A percentile compares a stretch with the other conserved stretches of the same genome.
Evolutionary conservation across 1,140 invertebrate species (phyloP).

Genomic region (Drosophila kikkawai): DNA sequence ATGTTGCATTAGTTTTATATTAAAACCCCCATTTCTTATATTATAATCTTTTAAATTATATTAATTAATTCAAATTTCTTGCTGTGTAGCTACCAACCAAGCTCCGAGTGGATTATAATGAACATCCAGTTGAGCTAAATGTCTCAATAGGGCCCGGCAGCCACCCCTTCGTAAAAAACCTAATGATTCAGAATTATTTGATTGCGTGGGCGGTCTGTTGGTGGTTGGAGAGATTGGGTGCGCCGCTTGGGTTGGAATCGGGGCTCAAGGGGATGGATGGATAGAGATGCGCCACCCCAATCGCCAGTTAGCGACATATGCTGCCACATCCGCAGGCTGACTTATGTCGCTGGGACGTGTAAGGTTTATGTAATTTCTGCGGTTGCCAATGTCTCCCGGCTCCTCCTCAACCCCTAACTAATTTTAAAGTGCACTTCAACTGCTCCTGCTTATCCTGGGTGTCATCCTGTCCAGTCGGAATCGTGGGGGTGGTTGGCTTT

Average conservation of each 20-base stretch:
- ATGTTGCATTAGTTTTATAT: too few relatives aligned
- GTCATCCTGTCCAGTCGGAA: background rate
- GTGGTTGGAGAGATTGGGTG: constrained; percentile 41
- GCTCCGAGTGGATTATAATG: constrained; percentile 80
- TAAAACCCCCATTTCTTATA: too few relatives aligned
- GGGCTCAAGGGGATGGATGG: background rate
- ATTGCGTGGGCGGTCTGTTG: constrained; percentile 83
- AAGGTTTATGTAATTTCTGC: constrained; percentile 84
- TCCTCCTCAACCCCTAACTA: constrained; percentile 32
- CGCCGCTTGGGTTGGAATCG: constrained; percentile 2
- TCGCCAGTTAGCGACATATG: constrained; percentile 77
- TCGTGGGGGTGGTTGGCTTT: constrained; percentile 27
- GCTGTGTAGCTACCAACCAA: constrained; percentile 15
- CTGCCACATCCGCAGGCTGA: constrained; percentile 71
- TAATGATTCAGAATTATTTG: constrained; percentile 83
- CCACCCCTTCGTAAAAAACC: constrained; percentile 63
- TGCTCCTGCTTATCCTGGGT: constrained; percentile 17
- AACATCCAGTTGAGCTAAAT: constrained; percentile 80
- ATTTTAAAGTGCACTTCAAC: constrained; percentile 59
- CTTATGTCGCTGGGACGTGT: constrained; percentile 84
- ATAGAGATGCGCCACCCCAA: constrained; percentile 47
- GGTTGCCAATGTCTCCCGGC: constrained; percentile 65
- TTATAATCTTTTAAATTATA: background rate
- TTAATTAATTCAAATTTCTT: background rate
- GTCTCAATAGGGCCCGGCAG: constrained; percentile 65